A percentile compares a stretch with the other conserved stretches of the same genome.
These are phyloP conservation scores for Psettodes erumei DNA, from an alignment of 2,113 vertebrate species.

Conservation along the genomic window DNA sequence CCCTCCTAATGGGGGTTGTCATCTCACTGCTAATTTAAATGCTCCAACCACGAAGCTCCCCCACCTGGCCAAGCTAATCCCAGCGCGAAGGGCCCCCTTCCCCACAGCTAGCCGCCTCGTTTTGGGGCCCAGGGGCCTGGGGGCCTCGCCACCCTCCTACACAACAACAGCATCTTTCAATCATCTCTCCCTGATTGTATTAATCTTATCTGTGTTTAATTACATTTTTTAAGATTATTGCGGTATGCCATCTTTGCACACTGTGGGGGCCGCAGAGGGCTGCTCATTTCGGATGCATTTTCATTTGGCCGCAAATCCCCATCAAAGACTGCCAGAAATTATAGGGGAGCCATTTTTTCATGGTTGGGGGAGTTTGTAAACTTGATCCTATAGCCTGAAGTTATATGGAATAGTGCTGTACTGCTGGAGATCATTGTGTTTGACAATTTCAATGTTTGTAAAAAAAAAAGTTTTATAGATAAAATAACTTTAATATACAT, in stretches of 20 bases:
- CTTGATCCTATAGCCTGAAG: constrained; percentile 59
- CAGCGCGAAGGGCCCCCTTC: constrained; percentile 78
- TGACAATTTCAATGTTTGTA: constrained; percentile 5
- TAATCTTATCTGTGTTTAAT: constrained; percentile 88
- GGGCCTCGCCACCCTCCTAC: constrained; percentile 79
- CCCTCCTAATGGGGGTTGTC: constrained; percentile 88
- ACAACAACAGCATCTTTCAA: constrained; percentile 85
- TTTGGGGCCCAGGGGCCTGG: constrained; percentile 73
- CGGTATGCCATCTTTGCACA: constrained; percentile 83
- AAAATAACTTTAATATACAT: constrained; percentile 10
- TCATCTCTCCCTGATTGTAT: constrained; percentile 84
- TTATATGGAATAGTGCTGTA: constrained; percentile 27
- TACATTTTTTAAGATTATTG: constrained; percentile 86
- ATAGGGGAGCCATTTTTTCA: constrained; percentile 59
- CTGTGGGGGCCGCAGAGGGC: constrained; percentile 80
- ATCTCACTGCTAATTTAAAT: constrained; percentile 87
- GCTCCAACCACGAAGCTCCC: constrained; percentile 83
- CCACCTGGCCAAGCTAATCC: constrained; percentile 84
- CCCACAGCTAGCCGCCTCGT: constrained; percentile 73
- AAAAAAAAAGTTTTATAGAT: background rate
- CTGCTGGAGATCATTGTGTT: constrained; percentile 3
- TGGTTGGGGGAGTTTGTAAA: constrained; percentile 66
- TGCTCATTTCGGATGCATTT: constrained; percentile 83
- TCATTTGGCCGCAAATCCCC: constrained; percentile 81
- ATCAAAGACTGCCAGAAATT: constrained; percentile 73